Evolutionary conservation across 2,888 invertebrate genomes (phyloP).

Genomic region (Diarsia rubi): DNA sequence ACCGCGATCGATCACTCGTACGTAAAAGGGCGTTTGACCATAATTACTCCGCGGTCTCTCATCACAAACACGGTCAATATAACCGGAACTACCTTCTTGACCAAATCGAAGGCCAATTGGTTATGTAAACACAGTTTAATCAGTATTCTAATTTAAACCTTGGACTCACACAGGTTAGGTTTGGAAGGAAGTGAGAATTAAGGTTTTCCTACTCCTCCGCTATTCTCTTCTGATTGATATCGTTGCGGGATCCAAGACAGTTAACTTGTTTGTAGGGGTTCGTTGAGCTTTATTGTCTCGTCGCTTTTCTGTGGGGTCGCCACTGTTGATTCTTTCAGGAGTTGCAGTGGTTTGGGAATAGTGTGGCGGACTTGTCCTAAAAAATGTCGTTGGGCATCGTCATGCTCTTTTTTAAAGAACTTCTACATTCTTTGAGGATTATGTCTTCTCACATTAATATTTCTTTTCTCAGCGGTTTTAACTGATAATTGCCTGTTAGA

Average conservation of each 20-base stretch:
- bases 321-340: too few species aligned
- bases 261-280: too few species aligned
- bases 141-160: background rate
- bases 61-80: background rate
- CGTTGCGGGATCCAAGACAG: too few species aligned
- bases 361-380: too few species aligned
- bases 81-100: background rate
- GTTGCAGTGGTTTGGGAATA: too few species aligned
- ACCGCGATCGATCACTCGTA: conserved; percentile 17
- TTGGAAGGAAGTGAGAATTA: too few species aligned
- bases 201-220: too few species aligned
- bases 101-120: background rate
- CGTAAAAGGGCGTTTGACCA: conserved; percentile 24
- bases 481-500: background rate
- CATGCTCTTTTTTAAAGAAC: background rate
- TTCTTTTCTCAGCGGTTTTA: background rate
- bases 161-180: background rate
- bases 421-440: background rate
- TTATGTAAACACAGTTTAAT: background rate
- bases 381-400: background rate
- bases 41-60: conserved; percentile 10
- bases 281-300: too few species aligned
- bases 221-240: too few species aligned
- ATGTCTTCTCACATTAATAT: background rate
- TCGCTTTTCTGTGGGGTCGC: too few species aligned